Conservation (phyloP, 2,888 invertebrate genomes). For the Dugesia japonica region DNA sequence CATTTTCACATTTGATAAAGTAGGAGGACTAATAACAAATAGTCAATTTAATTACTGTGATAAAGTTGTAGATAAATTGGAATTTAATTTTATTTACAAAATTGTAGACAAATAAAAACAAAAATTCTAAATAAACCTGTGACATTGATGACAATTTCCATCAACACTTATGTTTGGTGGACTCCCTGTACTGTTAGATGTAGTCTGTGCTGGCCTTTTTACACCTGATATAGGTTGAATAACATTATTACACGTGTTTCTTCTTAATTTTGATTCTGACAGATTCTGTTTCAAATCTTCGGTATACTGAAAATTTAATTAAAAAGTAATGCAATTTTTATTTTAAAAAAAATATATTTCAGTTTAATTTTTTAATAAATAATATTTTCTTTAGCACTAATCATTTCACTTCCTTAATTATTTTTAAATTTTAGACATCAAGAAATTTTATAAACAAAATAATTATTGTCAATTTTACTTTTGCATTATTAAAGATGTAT, state of each 20-base stretch:
- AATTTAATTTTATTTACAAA: neutral
- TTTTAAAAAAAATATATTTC: no score
- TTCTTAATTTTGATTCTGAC: neutral
- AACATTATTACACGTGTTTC: neutral
- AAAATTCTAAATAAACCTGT: neutral
- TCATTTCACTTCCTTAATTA: no score
- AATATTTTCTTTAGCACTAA: no score
- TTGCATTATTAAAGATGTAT: no score
- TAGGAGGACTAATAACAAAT: neutral
- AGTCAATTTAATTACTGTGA: no score
- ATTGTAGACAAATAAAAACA: neutral
- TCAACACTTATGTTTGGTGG: neutral
- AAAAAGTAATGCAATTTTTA: no score
- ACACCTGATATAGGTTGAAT: neutral
- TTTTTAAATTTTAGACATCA: no score
- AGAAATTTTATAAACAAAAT: no score
- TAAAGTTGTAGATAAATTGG: no score
- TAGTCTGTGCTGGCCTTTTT: neutral
- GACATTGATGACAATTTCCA: slow-evolving; percentile 10
- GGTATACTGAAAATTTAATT: neutral
- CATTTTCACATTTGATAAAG: neutral
- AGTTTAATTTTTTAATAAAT: no score
- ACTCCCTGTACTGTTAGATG: slow-evolving; percentile 3
- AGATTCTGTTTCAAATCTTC: slow-evolving; percentile 10
- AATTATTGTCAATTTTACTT: no score